Percentiles rank a stretch among this genome's conserved stretches.
phyloP scores from a whole-genome alignment of 1,140 invertebrate genomes.

The Drosophila mayri region DNA sequence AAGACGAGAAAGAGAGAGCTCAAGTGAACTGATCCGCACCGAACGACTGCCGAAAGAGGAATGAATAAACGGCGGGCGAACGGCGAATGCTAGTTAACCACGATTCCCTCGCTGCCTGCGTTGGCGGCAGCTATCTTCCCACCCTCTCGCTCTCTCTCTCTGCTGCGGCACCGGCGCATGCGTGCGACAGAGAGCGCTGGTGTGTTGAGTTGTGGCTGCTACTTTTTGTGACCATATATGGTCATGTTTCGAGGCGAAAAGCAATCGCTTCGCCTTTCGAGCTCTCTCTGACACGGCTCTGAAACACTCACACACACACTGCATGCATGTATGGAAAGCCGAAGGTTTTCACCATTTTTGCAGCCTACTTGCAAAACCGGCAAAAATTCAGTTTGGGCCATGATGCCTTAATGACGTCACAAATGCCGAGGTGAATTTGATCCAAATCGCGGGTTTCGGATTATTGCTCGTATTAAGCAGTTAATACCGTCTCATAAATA shows the following conservation, averaged over 20 bases:
- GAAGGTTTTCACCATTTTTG: constrained; percentile 77
- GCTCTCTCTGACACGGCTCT: constrained; percentile 35
- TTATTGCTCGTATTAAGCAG: constrained; percentile 28
- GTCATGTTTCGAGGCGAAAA: constrained; percentile 81
- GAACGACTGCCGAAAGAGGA: constrained; percentile 77
- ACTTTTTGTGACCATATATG: constrained; percentile 85
- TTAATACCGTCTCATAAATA: constrained; percentile 23
- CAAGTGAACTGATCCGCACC: constrained; percentile 19
- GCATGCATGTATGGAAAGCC: constrained; percentile 11
- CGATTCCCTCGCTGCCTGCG: constrained; percentile 62
- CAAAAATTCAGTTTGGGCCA: constrained; percentile 47
- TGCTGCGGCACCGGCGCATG: constrained; percentile 34
- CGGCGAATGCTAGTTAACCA: constrained; percentile 75
- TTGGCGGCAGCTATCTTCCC: constrained; percentile 33
- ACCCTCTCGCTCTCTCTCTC: constrained; percentile 31
- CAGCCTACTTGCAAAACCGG: constrained; percentile 52
- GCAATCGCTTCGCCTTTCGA: constrained; percentile 50
- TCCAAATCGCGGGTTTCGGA: constrained; percentile 1
- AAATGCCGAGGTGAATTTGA: constrained; percentile 11
- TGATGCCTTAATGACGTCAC: constrained; percentile 63
- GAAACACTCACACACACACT: not conserved
- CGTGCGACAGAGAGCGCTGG: constrained; percentile 66
- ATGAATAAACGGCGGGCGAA: constrained; percentile 69
- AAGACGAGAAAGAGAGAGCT: constrained; percentile 38
- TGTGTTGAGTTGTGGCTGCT: constrained; percentile 47